A percentile compares a stretch with the other conserved stretches of the same genome.
phyloP scores from a whole-genome alignment of 2,113 vertebrate species.

The Acrocephalus kingi region DNA sequence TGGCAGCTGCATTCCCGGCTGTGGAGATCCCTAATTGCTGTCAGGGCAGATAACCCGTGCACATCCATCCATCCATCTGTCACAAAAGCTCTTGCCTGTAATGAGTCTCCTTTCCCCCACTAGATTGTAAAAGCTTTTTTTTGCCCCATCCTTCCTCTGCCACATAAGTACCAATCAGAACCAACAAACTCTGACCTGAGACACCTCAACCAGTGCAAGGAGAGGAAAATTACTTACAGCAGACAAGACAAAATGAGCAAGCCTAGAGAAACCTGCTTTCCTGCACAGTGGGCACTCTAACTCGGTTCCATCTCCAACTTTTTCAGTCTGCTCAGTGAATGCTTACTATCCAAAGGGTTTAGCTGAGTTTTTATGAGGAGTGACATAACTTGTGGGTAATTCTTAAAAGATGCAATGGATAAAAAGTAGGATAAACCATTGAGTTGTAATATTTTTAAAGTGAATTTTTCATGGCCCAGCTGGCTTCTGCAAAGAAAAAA shows the following conservation, averaged over 20 bases:
- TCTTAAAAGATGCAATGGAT: background rate
- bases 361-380: background rate
- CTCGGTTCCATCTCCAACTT: background rate
- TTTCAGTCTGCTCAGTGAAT: background rate
- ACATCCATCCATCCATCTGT: too few species aligned
- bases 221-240: background rate
- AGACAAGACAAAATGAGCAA: background rate
- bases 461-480: background rate
- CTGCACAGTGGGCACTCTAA: background rate
- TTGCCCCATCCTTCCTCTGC: fast-evolving
- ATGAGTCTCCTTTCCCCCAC: background rate
- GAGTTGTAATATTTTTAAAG: background rate
- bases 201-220: background rate
- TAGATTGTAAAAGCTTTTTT: background rate
- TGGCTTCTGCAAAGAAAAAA: background rate
- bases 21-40: fast-evolving
- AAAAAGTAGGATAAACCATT: background rate
- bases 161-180: background rate
- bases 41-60: background rate
- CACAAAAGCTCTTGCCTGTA: background rate
- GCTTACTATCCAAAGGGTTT: background rate
- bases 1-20: background rate
- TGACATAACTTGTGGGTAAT: fast-evolving
- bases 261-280: background rate
- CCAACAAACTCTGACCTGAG: background rate